Evolutionary conservation across 2,113 vertebrate genomes (phyloP).

Genomic region (Potamarius usumacintae): DNA sequence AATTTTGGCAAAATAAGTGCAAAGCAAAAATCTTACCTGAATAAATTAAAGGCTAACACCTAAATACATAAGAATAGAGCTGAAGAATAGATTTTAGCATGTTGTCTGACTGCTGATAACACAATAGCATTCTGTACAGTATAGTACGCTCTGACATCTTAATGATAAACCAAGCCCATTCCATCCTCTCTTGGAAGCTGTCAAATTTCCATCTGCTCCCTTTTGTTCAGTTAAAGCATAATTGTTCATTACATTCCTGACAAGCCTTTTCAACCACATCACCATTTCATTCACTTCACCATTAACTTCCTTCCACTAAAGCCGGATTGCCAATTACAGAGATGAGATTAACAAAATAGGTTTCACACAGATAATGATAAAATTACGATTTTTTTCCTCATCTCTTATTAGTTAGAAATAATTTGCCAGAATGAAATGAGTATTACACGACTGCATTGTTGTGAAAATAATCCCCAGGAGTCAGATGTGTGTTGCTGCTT

Average conservation of each 20-base stretch:
- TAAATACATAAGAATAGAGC: not conserved
- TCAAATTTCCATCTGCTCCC: constrained; percentile 37
- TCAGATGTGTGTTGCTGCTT: not conserved
- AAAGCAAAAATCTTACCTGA: not conserved
- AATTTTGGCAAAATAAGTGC: not conserved
- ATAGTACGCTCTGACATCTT: constrained; percentile 29
- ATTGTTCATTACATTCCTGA: constrained; percentile 37
- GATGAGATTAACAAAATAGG: constrained; percentile 31
- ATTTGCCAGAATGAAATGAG: constrained; percentile 1
- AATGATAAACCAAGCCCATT: constrained; percentile 39
- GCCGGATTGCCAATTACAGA: constrained; percentile 39
- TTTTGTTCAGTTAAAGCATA: constrained; percentile 39
- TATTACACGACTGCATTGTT: constrained; percentile 3
- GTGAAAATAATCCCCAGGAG: not conserved
- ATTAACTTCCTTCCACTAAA: constrained; percentile 36
- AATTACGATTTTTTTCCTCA: not conserved
- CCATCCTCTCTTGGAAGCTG: constrained; percentile 22
- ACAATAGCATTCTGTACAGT: constrained; percentile 10
- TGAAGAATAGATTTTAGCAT: not conserved
- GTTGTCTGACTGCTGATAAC: not conserved
- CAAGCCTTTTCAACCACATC: constrained; percentile 40
- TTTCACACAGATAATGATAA: constrained; percentile 32
- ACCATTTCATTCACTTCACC: constrained; percentile 44
- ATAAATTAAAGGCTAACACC: not conserved
- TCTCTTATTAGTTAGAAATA: not conserved